Evolutionary conservation across 2,113 vertebrate genomes (phyloP).

Genomic region (Lophura nycthemera): DNA sequence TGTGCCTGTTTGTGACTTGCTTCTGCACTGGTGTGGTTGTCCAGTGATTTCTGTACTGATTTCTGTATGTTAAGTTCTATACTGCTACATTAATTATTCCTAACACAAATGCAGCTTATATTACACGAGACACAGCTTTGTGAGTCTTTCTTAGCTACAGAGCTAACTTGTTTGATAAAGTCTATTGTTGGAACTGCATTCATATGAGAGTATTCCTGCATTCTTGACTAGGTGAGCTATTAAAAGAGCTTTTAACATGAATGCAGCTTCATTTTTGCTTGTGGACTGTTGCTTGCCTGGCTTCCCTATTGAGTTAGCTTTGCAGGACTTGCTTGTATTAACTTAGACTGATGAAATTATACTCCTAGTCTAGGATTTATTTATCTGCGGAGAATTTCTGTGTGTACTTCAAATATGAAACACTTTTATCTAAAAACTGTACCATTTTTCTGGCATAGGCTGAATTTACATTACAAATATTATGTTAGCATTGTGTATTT

Average conservation of each 20-base stretch:
- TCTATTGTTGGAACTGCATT: not conserved
- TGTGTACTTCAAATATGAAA: not conserved
- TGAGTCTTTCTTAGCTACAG: not conserved
- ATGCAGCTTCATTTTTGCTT: not conserved
- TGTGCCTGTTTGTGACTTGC: not conserved
- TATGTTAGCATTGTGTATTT: not conserved
- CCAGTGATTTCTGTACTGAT: not conserved
- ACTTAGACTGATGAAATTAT: not conserved
- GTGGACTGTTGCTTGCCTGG: not conserved
- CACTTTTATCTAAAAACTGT: not conserved
- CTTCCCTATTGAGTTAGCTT: fast-evolving
- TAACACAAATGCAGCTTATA: not conserved
- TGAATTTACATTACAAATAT: not conserved
- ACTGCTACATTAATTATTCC: not conserved
- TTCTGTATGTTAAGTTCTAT: not conserved
- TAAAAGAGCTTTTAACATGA: not conserved
- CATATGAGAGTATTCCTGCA: not conserved
- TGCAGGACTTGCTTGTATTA: not conserved
- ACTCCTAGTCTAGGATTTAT: not conserved
- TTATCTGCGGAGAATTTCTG: not conserved
- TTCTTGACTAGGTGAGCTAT: not conserved
- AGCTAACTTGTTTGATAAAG: not conserved
- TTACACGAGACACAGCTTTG: not conserved
- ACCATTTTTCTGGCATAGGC: not conserved
- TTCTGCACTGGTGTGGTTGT: not conserved